These are phyloP conservation scores for Chaetura pelagica DNA, from an alignment of 2,113 vertebrate genomes.

Conservation along the genomic window DNA sequence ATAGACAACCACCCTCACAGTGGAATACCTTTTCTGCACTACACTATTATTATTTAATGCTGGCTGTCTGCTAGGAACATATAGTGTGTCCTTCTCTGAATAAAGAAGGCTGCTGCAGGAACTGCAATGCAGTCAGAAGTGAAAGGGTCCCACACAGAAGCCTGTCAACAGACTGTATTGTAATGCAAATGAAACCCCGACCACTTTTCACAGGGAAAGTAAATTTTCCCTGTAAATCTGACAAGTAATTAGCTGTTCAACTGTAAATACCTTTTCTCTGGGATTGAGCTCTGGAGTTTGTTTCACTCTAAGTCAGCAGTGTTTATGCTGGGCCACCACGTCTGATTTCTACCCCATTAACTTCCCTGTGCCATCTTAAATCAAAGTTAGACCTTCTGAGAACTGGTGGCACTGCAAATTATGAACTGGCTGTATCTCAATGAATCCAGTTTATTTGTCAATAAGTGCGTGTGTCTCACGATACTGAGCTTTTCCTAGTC, in stretches of 20 bases:
- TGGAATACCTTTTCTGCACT: background rate
- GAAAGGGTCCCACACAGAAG: background rate
- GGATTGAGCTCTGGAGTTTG: background rate
- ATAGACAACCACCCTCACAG: background rate
- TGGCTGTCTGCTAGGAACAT: background rate
- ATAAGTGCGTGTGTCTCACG: rapidly evolving
- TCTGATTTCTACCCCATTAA: background rate
- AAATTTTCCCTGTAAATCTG: background rate
- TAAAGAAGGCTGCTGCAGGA: background rate
- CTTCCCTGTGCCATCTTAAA: background rate
- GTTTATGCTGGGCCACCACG: background rate
- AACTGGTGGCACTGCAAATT: background rate
- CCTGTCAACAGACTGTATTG: background rate
- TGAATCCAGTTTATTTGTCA: background rate
- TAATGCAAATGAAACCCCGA: background rate
- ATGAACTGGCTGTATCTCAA: background rate
- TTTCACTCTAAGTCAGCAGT: background rate
- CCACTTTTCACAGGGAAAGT: background rate
- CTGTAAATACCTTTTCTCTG: background rate
- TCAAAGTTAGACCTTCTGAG: background rate
- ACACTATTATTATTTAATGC: background rate
- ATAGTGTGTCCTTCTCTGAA: background rate
- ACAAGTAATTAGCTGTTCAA: background rate
- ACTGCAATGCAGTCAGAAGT: background rate
- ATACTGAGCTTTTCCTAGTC: background rate